Conservation (phyloP, 2,888 invertebrate species). For the Cephus pulcher region DNA sequence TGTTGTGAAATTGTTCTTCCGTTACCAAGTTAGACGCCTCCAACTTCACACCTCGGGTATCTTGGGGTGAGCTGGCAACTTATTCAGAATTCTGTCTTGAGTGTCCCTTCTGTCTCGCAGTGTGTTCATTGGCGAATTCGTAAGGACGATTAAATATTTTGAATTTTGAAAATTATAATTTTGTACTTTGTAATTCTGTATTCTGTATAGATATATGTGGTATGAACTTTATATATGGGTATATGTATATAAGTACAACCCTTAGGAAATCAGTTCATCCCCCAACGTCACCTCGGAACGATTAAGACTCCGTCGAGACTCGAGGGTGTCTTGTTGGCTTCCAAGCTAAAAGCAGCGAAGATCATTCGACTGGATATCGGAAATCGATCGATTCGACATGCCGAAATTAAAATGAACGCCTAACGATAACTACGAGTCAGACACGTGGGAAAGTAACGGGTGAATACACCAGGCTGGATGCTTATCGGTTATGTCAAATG, state of each 20-base stretch:
- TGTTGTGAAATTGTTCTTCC: slow-evolving; percentile 59
- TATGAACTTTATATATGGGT: too few relatives aligned
- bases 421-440: neutral
- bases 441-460: neutral
- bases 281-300: neutral
- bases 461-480: neutral
- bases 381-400: neutral
- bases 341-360: neutral
- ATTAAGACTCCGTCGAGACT: neutral
- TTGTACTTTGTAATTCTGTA: neutral
- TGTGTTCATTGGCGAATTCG: neutral
- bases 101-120: slow-evolving; percentile 53
- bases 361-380: neutral
- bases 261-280: neutral
- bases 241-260: neutral
- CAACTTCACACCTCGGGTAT: slow-evolving; percentile 59
- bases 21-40: slow-evolving; percentile 54
- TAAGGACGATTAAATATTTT: too few relatives aligned
- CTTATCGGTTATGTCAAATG: neutral
- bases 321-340: neutral
- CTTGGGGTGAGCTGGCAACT: slow-evolving; percentile 53
- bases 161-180: neutral
- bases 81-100: slow-evolving; percentile 55
- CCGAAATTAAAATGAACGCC: neutral
- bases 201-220: neutral